Conservation (phyloP, 2,113 vertebrate genomes). For the Proterorhinus semilunaris region DNA sequence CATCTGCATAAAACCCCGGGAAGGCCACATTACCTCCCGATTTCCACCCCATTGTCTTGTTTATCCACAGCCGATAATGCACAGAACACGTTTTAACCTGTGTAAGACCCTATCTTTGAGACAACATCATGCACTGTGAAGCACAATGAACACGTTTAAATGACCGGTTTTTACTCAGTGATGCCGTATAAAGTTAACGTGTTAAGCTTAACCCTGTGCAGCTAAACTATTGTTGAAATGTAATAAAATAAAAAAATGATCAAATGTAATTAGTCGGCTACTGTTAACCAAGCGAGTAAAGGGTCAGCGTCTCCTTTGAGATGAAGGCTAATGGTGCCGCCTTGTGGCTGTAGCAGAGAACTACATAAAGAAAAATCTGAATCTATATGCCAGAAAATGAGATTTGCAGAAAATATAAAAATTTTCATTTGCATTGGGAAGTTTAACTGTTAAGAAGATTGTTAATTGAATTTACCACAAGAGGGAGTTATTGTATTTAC, state of each 20-base stretch:
- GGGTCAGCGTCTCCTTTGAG: background rate
- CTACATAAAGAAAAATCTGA: background rate
- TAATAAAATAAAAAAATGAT: too few species aligned
- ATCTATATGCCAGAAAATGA: too few species aligned
- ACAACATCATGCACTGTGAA: background rate
- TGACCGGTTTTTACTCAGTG: background rate
- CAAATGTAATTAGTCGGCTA: too few species aligned
- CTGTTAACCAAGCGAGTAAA: background rate
- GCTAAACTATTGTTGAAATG: too few species aligned
- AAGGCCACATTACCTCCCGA: conserved; percentile 34
- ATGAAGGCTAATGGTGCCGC: conserved; percentile 14
- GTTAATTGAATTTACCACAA: too few species aligned
- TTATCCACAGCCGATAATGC: conserved; percentile 12
- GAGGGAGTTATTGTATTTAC: too few species aligned
- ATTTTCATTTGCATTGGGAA: too few species aligned
- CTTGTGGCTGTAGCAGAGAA: conserved; percentile 16
- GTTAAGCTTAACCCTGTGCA: too few species aligned
- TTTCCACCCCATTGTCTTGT: conserved; percentile 21
- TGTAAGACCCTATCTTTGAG: background rate
- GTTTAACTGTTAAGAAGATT: too few species aligned
- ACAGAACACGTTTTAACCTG: conserved; percentile 8
- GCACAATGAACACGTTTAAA: background rate
- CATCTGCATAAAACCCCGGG: conserved; percentile 41
- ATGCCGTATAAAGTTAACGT: too few species aligned
- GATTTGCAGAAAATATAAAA: too few species aligned